Evolutionary conservation across 2,797 vertebrate species (phyloP), one percentile per base, ranked within the genome.

Genomic region (Sorex maritimensis): DNA sequence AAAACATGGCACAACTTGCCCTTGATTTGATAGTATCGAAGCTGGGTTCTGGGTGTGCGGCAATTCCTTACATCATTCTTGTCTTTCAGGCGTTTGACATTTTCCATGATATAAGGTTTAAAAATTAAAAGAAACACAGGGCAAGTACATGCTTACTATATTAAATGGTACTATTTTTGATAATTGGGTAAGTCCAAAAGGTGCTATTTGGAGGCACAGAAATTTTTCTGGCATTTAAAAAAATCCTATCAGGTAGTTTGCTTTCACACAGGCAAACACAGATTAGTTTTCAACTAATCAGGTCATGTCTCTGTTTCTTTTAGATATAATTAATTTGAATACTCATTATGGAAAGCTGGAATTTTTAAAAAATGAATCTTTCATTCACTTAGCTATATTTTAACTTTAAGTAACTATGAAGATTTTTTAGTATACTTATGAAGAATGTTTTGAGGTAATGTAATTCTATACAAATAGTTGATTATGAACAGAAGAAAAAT

Each of bases 271-370:
- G 7, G 34, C 19, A 83, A 46, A 34, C 11, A 78, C 11, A 63
- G 28, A 67, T 69, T 44, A 74, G 65, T 81, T 95, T 52, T 58
- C 83, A 85, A 78, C n/a, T 44, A 30, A 92, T 71, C 4, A 68
- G 21, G 41, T 84, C 41, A 10, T 91, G 17, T 89, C 72, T 86
- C 65, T 44, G 21, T 91, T 75, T 24, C 61, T 65, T 91, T 79
- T 74, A 49, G 58, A 84, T 24, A 92, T 63, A 85, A 80, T 69
- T 83, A 81, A 67, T 96, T 74, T 90, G 34, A 8, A 82, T 73
- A n/a, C 11, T 84, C 85, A 72, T 26, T 74, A 44, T 77, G 34
- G 11, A 94, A 92, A 38, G 67, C 15, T 89, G 44, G 7, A 73
- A 15, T 23, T 95, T 90, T 73, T 75, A 52, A 23, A 10, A 71